Evolutionary conservation across 2,113 vertebrate species (phyloP).

Genomic region (Megaceryle torquata): DNA sequence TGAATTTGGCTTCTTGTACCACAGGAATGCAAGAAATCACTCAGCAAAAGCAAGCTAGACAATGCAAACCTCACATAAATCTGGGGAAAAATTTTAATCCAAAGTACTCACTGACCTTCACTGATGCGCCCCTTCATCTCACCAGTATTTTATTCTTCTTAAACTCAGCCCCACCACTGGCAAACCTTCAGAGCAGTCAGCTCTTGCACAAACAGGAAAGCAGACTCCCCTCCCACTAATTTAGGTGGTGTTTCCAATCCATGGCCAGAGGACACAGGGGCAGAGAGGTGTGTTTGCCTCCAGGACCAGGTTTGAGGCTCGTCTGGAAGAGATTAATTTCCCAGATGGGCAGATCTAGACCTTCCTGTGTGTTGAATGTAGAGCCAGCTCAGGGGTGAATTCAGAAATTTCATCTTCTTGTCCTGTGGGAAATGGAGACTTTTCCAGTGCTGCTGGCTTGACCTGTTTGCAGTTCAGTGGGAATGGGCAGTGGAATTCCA

Average conservation of each 20-base stretch:
- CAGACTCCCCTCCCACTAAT: slow-evolving; percentile 31
- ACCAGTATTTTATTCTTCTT: not conserved
- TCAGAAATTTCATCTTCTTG: not conserved
- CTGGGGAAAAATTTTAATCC: slow-evolving; percentile 9
- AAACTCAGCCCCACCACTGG: slow-evolving; percentile 9
- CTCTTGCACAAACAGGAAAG: slow-evolving; percentile 37
- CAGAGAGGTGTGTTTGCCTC: not conserved
- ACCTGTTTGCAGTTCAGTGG: not conserved
- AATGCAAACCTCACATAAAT: not conserved
- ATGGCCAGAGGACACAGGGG: not conserved
- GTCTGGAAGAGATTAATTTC: not conserved
- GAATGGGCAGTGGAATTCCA: not conserved
- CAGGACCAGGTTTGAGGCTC: not conserved
- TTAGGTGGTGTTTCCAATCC: not conserved
- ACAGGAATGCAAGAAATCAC: slow-evolving; percentile 23
- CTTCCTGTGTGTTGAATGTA: not conserved
- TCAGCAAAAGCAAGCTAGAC: not conserved
- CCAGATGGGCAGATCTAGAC: not conserved
- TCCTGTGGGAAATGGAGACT: not conserved
- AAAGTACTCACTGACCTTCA: not conserved
- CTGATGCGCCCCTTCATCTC: slow-evolving; percentile 2
- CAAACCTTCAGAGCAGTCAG: slow-evolving; percentile 29
- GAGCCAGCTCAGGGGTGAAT: not conserved
- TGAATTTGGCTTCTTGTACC: not conserved
- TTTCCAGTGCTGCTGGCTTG: not conserved